Evolutionary conservation across 2,113 vertebrate genomes (phyloP), one percentile per base, ranked within the genome.

Genomic region (Tretioscincus oriximinensis): DNA sequence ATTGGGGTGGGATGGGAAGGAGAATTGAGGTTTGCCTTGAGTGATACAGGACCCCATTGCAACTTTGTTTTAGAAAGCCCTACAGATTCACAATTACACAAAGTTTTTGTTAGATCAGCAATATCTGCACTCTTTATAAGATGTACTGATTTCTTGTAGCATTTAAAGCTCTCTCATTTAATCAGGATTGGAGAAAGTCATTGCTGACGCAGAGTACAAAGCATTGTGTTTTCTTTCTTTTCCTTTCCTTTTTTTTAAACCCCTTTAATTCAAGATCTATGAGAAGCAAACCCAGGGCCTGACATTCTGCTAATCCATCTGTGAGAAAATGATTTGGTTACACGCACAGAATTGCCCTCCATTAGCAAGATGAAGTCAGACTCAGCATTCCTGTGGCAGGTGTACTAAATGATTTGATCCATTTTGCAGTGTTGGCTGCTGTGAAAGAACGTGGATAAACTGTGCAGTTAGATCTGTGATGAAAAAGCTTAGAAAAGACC

Each of bases 161-260:
- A 60, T 54, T 88, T 90, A 86, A n/a, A 73, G 74, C 80, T 81
- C 90, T 88, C 77, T 10, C 89, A 86, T 73, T 93, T 87, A 88
- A 84, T 92, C 75, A 89, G 14, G 77, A 84, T 60, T 90, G 81
- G 47, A 10, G 69, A 86, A 89, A 90, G 89, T 77, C 51, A 7
- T 58, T 91, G 86, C 83, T 91, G 71, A 88, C 76, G 81, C 1
- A 86, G 80, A 88, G 92, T 80, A 63, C 80, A 73, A 18, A 78
- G 28, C 73, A 21, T 76, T 69, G 64, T 63, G 41, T 14, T 41
- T 58, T 31, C 24, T 12, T 29, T 29, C 9, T 41, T 58, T 31
- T 31, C 7, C 24, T 29, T 7, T 5, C 51, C 12, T 45, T 21
- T 9, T 61, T 35, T 12, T 5, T 61, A 41, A 51, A 65, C 69